Evolutionary conservation across 1,140 invertebrate genomes (phyloP).

Genomic region (Campoletis sonorensis): DNA sequence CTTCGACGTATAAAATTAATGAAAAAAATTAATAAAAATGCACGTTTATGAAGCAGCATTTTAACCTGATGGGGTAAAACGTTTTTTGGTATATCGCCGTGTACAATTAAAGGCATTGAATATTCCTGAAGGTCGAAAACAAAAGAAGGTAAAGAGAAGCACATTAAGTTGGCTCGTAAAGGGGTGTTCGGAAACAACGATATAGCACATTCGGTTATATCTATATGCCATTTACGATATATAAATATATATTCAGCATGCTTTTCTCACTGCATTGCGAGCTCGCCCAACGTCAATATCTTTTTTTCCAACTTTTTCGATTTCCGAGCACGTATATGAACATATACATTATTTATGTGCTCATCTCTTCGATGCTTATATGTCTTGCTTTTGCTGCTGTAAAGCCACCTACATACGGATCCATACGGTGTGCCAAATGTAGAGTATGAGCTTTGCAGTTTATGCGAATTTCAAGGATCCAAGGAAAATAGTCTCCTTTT

Average conservation of each 20-base stretch:
- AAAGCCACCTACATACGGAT: not conserved
- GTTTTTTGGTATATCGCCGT: not conserved
- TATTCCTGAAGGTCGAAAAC: slow-evolving; percentile 33
- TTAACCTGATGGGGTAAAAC: not conserved
- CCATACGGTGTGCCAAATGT: no score
- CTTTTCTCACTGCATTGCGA: not conserved
- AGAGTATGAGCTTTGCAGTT: no score
- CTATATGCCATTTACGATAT: not conserved
- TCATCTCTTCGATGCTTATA: slow-evolving; percentile 11
- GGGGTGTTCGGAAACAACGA: slow-evolving; percentile 8
- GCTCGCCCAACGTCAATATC: slow-evolving; percentile 35
- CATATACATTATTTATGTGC: slow-evolving; percentile 43
- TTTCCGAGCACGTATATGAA: slow-evolving; percentile 40
- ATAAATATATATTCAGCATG: not conserved
- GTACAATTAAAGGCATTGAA: slow-evolving; percentile 45
- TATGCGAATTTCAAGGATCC: no score
- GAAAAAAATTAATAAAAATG: not conserved
- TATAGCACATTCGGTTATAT: not conserved
- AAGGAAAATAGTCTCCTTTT: no score
- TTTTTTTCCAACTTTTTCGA: slow-evolving; percentile 41
- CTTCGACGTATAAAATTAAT: no score
- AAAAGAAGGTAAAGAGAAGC: slow-evolving; percentile 20
- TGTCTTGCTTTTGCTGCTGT: slow-evolving; percentile 6
- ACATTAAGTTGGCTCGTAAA: slow-evolving; percentile 19
- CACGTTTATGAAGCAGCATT: not conserved